phyloP scores from a whole-genome alignment of 1,140 invertebrate genomes.

The Aphelenchoides fujianensis region DNA sequence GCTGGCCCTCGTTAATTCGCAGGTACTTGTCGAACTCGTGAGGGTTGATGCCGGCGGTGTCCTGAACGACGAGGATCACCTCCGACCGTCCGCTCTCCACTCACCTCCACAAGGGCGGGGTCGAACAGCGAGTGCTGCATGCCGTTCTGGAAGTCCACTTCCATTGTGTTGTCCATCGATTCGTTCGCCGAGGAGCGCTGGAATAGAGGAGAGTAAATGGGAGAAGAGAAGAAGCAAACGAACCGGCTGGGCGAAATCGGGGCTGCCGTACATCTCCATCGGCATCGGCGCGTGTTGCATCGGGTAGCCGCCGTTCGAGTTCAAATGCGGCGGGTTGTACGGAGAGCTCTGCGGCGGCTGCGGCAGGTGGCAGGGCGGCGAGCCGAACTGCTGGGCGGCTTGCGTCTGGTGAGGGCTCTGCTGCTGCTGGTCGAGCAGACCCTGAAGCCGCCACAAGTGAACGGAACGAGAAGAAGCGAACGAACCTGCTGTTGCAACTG shows the following conservation, averaged over 20 bases:
- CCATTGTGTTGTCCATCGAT: constrained; percentile 24
- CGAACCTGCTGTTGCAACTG: constrained; percentile 25
- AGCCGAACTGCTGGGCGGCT: constrained; percentile 13
- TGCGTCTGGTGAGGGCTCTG: constrained; percentile 22
- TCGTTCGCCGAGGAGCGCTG: constrained; percentile 9
- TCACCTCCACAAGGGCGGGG: constrained; percentile 27
- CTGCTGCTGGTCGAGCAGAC: constrained; percentile 23
- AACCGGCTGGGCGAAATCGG: background rate
- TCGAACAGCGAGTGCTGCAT: constrained; percentile 1
- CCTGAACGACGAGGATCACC: background rate
- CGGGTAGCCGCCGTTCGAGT: background rate
- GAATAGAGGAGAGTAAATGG: background rate
- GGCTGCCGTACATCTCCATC: background rate
- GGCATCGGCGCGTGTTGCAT: background rate
- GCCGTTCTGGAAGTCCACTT: constrained; percentile 16
- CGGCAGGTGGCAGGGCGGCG: constrained; percentile 1
- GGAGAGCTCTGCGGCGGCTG: background rate
- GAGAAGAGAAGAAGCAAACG: background rate
- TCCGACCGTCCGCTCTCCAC: background rate
- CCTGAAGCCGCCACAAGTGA: constrained; percentile 19
- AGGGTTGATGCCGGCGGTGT: constrained; percentile 22
- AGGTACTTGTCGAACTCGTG: constrained; percentile 28
- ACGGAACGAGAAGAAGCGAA: too few species aligned
- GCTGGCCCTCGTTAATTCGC: constrained; percentile 1
- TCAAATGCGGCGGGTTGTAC: background rate